Evolutionary conservation across 2,888 invertebrate species (phyloP).

Genomic region (Keiferia lycopersicella): DNA sequence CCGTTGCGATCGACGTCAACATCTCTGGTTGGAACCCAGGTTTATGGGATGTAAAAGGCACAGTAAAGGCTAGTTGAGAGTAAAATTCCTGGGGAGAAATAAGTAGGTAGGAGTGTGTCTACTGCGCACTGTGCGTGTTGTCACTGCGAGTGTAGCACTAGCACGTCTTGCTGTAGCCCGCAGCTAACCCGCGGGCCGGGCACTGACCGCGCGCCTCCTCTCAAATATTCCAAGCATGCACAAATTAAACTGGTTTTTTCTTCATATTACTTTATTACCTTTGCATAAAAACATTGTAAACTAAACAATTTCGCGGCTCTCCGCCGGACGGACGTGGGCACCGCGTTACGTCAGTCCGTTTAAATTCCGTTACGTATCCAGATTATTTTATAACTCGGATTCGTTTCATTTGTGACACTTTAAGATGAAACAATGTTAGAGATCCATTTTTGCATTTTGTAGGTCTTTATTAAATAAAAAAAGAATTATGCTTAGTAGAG

Average conservation of each 20-base stretch:
- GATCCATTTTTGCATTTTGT: neutral
- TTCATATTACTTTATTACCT: constrained; percentile 70
- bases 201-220: constrained; percentile 75
- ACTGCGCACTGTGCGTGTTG: constrained; percentile 2
- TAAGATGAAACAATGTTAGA: neutral
- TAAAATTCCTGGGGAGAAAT: neutral
- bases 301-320: constrained; percentile 45
- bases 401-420: neutral
- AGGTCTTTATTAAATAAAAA: no score
- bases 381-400: constrained; percentile 28
- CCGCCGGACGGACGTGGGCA: constrained; percentile 28
- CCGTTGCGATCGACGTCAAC: constrained; percentile 4
- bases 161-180: constrained; percentile 31
- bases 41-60: neutral
- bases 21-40: neutral
- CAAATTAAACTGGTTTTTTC: constrained; percentile 79
- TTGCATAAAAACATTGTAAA: constrained; percentile 69
- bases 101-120: neutral
- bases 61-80: neutral
- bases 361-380: constrained; percentile 33
- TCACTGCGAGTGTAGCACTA: constrained; percentile 2
- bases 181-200: constrained; percentile 54
- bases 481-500: no score
- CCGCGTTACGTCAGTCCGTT: constrained; percentile 32
- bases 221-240: constrained; percentile 79